A percentile compares a stretch with the other conserved stretches of the same genome.
Conservation (phyloP, 2,797 vertebrate genomes). For the Orestias chungarensis region DNA sequence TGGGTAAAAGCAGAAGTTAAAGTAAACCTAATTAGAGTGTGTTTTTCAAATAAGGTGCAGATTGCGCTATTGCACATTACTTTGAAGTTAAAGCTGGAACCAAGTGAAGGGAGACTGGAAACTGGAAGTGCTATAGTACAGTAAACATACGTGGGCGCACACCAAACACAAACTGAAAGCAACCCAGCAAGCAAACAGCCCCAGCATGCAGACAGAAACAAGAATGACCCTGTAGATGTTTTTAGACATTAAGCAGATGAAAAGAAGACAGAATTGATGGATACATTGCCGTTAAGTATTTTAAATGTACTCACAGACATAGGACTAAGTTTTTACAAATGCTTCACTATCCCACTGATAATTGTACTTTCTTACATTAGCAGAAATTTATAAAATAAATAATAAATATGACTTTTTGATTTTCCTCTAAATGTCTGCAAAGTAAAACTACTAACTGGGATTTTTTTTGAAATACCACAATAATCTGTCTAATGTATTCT, state of each 20-base stretch:
- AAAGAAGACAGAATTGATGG: slow-evolving; percentile 3
- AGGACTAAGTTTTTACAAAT: background rate
- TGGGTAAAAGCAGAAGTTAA: background rate
- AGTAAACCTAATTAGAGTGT: too few species aligned
- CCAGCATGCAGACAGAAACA: slow-evolving; percentile 57
- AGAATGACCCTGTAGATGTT: slow-evolving; percentile 43
- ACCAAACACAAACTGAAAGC: slow-evolving; percentile 20
- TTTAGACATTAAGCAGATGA: slow-evolving; percentile 31
- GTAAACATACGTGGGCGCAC: slow-evolving; percentile 39
- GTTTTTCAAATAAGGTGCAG: background rate
- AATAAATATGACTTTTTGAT: background rate
- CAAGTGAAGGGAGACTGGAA: slow-evolving; percentile 35
- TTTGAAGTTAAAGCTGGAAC: slow-evolving; percentile 38
- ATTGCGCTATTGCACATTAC: slow-evolving; percentile 9
- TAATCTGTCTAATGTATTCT: slow-evolving; percentile 1
- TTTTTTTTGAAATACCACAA: slow-evolving; percentile 10
- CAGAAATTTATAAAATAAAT: background rate
- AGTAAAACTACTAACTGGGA: background rate
- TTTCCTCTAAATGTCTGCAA: background rate
- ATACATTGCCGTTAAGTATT: slow-evolving; percentile 4
- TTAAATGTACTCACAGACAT: too few species aligned
- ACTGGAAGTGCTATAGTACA: slow-evolving; percentile 43
- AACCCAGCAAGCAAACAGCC: slow-evolving; percentile 58
- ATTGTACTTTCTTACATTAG: background rate
- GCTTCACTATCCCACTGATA: background rate